Evolutionary conservation across 2,888 invertebrate species (phyloP), one percentile per base, ranked within the genome.

Genomic region (Neria commutata): DNA sequence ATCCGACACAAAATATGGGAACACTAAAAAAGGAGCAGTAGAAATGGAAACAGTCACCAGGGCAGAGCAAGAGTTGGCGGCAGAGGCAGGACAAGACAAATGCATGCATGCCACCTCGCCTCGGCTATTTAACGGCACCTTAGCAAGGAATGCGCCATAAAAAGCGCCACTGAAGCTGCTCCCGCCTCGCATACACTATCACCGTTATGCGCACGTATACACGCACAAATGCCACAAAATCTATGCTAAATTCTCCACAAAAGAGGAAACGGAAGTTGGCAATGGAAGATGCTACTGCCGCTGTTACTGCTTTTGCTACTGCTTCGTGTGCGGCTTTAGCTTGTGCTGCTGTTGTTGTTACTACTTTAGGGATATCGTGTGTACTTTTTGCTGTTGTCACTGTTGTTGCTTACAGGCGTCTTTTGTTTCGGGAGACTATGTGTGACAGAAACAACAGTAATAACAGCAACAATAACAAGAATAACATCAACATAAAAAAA

Each of bases 191-290:
- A n/a, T n/a, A n/a, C n/a, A n/a, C n/a, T n/a, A n/a, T n/a, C n/a
- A n/a, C n/a, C n/a, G n/a, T n/a, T n/a, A n/a, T n/a, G n/a, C n/a
- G n/a, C n/a, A n/a, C n/a, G n/a, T n/a, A n/a, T n/a, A n/a, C n/a
- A n/a, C n/a, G n/a, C n/a, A n/a, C n/a, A n/a, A n/a, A n/a, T n/a
- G n/a, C n/a, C n/a, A n/a, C n/a, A n/a, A n/a, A n/a, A n/a, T n/a
- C n/a, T n/a, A n/a, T n/a, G n/a, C n/a, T n/a, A n/a, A n/a, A n/a
- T n/a, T n/a, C n/a, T n/a, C 37, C 17, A 42, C 42, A 14, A 6
- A 47, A 55, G 48, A 47, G 54, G 72, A 71, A 69, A 65, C 69
- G 73, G 70, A 72, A 70, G 70, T 61, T 55, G 49, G 62, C 55
- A 57, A 54, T 56, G 54, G 46, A 51, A 62, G 42, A 42, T 62